Conservation (phyloP, 2,113 vertebrate species). For the Sitta europaea region DNA sequence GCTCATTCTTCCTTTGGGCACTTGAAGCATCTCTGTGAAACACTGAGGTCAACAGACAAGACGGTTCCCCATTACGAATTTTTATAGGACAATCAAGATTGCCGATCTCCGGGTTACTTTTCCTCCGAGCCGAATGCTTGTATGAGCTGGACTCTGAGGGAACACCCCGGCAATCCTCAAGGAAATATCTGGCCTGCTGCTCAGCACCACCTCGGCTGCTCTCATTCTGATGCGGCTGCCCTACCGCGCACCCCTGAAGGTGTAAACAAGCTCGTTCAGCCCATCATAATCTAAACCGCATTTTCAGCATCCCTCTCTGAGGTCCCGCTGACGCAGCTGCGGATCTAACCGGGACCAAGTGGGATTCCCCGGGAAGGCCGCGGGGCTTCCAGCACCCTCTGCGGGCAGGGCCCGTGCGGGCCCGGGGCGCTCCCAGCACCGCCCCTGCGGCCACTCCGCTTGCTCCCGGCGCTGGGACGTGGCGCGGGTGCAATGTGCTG, state of each 20-base stretch:
- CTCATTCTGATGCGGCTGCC: neutral
- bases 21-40: neutral
- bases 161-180: neutral
- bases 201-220: neutral
- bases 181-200: accelerated
- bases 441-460: neutral
- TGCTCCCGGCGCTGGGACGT: too few relatives aligned
- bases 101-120: neutral
- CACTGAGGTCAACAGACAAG: neutral
- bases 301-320: neutral
- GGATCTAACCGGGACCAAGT: accelerated
- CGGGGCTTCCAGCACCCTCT: accelerated
- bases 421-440: neutral
- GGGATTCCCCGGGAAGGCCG: accelerated
- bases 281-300: accelerated
- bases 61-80: neutral
- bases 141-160: neutral
- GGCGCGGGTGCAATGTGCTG: accelerated
- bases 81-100: neutral
- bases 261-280: neutral
- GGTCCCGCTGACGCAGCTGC: too few relatives aligned
- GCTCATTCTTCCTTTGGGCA: neutral
- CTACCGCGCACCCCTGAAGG: accelerated
- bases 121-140: neutral
- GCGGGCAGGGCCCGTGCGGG: accelerated